Conservation (phyloP, 2,113 vertebrate genomes). For the Lepisosteus osseus region DNA sequence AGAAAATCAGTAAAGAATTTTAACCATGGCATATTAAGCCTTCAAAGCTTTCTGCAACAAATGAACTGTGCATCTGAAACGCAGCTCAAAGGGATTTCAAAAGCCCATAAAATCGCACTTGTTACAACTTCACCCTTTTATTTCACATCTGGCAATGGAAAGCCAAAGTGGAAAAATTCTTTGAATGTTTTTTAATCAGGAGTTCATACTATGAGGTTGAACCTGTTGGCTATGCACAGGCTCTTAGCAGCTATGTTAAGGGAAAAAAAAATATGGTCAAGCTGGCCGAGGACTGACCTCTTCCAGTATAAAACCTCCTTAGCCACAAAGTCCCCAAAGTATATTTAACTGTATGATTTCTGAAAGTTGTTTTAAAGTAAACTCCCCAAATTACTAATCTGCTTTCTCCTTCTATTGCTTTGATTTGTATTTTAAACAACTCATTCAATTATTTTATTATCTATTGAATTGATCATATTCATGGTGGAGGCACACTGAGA, state of each 20-base stretch:
- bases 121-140: slow-evolving; percentile 39
- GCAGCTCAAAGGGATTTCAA: slow-evolving; percentile 24
- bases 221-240: slow-evolving; percentile 25
- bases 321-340: slow-evolving; percentile 13
- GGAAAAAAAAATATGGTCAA: slow-evolving; percentile 5
- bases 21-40: background rate
- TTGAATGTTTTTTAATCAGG: slow-evolving; percentile 45
- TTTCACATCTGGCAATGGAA: slow-evolving; percentile 45
- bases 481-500: too few species aligned
- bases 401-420: background rate
- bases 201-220: slow-evolving; percentile 29
- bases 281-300: slow-evolving; percentile 14
- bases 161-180: slow-evolving; percentile 41
- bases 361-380: background rate
- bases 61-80: slow-evolving; percentile 5
- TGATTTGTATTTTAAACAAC: background rate
- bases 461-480: too few species aligned
- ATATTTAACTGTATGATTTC: slow-evolving; percentile 10
- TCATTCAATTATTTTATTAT: background rate
- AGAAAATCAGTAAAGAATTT: background rate
- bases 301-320: slow-evolving; percentile 12
- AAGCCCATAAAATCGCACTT: slow-evolving; percentile 34
- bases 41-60: background rate
- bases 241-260: slow-evolving; percentile 11
- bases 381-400: too few species aligned